Evolutionary conservation across 2,888 invertebrate genomes (phyloP).

Genomic region (Boloria selene): DNA sequence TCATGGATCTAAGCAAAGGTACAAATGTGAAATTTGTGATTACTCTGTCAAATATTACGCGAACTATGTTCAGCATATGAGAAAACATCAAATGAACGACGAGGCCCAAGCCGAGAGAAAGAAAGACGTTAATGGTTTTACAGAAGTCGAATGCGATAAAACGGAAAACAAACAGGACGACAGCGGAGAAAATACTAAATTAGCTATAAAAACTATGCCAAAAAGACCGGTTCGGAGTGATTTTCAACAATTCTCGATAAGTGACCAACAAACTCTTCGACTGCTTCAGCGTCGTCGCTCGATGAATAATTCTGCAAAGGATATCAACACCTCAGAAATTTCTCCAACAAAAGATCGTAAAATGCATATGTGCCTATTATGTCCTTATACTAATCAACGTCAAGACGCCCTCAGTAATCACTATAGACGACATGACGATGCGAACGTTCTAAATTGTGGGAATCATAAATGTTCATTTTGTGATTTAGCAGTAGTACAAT

Average conservation of each 20-base stretch:
- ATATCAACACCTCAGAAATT: constrained; percentile 62
- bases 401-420: constrained; percentile 89
- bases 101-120: constrained; percentile 84
- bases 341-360: constrained; percentile 82
- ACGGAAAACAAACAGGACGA: constrained; percentile 58
- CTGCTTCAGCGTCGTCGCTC: constrained; percentile 80
- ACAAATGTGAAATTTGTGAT: constrained; percentile 92
- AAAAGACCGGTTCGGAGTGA: constrained; percentile 69
- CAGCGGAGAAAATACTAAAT: constrained; percentile 62
- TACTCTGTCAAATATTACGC: constrained; percentile 94
- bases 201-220: constrained; percentile 77
- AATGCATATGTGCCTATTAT: constrained; percentile 87
- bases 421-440: constrained; percentile 85
- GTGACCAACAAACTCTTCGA: constrained; percentile 84
- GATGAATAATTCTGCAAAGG: constrained; percentile 64
- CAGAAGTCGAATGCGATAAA: constrained; percentile 52
- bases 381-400: constrained; percentile 90
- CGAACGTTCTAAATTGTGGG: constrained; percentile 80
- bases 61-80: constrained; percentile 91
- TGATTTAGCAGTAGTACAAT: constrained; percentile 89
- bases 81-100: constrained; percentile 88
- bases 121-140: constrained; percentile 56
- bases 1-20: constrained; percentile 92
- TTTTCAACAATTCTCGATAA: constrained; percentile 81
- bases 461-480: constrained; percentile 90